phyloP scores from a whole-genome alignment of 2,888 invertebrate genomes.

The Sarcophaga variegata region DNA sequence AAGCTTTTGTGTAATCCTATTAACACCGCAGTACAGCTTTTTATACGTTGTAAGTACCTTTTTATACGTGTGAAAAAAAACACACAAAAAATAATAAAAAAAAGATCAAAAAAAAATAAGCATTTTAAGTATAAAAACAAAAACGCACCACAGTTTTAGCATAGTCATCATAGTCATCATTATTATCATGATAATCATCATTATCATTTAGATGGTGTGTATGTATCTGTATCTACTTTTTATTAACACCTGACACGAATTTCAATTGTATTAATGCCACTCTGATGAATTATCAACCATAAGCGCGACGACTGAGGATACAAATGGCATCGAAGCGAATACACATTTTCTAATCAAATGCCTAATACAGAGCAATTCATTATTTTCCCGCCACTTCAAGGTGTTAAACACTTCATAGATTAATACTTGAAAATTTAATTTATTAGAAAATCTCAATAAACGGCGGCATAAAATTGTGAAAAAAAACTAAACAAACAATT shows the following conservation, averaged over 20 bases:
- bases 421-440: conserved; percentile 58
- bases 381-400: conserved; percentile 30
- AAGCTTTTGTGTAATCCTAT: conserved; percentile 65
- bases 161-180: neutral
- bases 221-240: conserved; percentile 14
- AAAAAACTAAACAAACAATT: neutral
- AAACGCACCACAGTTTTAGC: neutral
- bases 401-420: conserved; percentile 33
- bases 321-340: neutral
- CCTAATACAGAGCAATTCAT: conserved; percentile 55
- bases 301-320: neutral
- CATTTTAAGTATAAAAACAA: neutral
- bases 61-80: neutral
- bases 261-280: conserved; percentile 56
- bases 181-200: neutral
- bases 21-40: conserved; percentile 48
- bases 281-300: conserved; percentile 61
- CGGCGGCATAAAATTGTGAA: neutral
- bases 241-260: conserved; percentile 66
- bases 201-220: neutral
- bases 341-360: conserved; percentile 49
- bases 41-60: conserved; percentile 13
- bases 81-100: neutral
- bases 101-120: neutral
- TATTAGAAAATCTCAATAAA: conserved; percentile 47